phyloP scores from a whole-genome alignment of 2,113 vertebrate species.

The Pedetes capensis region DNA sequence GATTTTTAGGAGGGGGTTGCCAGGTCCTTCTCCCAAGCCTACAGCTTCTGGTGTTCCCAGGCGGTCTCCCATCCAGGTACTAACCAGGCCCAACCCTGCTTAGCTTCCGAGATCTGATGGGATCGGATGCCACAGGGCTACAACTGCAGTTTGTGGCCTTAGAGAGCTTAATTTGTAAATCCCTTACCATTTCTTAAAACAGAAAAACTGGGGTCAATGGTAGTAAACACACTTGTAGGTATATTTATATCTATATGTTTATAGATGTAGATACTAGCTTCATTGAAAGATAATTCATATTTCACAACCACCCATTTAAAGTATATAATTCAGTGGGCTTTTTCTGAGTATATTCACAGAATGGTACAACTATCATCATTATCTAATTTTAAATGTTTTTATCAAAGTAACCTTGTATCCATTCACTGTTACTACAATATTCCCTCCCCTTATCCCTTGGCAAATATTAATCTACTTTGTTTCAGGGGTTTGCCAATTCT shows the following conservation, averaged over 20 bases:
- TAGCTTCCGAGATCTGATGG: no score
- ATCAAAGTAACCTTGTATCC: background rate
- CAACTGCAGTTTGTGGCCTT: no score
- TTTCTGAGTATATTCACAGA: background rate
- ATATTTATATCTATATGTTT: background rate
- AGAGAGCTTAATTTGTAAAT: background rate
- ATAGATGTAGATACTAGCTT: background rate
- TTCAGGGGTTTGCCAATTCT: background rate
- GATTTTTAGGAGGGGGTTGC: no score
- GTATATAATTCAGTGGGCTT: background rate
- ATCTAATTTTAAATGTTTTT: background rate
- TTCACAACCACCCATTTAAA: background rate
- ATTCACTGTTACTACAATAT: background rate
- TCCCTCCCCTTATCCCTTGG: background rate
- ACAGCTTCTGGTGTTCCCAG: no score
- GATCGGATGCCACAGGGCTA: no score
- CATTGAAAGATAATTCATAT: slow-evolving; percentile 31
- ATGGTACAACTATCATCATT: background rate
- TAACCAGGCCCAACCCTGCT: no score
- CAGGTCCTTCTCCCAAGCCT: no score
- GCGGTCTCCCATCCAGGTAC: no score
- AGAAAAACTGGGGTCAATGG: background rate
- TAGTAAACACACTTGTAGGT: background rate
- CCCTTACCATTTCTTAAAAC: background rate
- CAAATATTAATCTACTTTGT: background rate